Conservation (phyloP, 2,797 vertebrate species). For the Heteromormyrus szaboi region DNA sequence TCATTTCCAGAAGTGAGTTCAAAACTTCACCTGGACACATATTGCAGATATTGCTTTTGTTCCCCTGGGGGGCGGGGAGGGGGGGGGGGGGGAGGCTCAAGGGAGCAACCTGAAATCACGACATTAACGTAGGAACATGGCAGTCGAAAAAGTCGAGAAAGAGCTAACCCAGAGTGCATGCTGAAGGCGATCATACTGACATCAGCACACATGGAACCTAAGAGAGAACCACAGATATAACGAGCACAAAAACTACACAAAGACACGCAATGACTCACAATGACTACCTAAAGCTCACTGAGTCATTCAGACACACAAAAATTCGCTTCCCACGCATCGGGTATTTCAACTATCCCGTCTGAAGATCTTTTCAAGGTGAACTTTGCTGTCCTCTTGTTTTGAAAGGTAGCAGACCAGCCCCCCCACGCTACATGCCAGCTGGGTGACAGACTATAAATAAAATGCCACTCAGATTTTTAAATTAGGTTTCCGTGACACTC, state of each 20-base stretch:
- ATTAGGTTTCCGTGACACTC: slow-evolving; percentile 3
- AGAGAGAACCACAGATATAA: neutral
- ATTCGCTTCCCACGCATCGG: slow-evolving; percentile 11
- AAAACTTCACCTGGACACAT: neutral
- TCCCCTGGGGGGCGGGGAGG: neutral
- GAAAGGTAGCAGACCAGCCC: neutral
- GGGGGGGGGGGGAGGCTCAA: neutral
- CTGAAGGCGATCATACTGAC: neutral
- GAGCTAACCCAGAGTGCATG: neutral
- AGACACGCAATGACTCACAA: slow-evolving; percentile 16
- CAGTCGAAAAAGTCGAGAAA: neutral
- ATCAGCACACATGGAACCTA: neutral
- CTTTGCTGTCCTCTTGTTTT: neutral
- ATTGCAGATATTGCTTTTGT: neutral
- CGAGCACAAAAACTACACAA: neutral
- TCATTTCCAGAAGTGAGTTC: neutral
- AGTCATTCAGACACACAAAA: slow-evolving; percentile 20
- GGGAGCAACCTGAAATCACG: neutral
- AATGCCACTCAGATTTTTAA: neutral
- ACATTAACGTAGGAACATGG: neutral
- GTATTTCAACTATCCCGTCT: neutral
- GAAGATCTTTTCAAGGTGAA: slow-evolving; percentile 14
- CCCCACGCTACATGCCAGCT: no score
- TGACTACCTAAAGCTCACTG: slow-evolving; percentile 21
- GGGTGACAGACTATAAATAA: neutral